Conservation (phyloP, 2,113 vertebrate species). For the Proterorhinus semilunaris region DNA sequence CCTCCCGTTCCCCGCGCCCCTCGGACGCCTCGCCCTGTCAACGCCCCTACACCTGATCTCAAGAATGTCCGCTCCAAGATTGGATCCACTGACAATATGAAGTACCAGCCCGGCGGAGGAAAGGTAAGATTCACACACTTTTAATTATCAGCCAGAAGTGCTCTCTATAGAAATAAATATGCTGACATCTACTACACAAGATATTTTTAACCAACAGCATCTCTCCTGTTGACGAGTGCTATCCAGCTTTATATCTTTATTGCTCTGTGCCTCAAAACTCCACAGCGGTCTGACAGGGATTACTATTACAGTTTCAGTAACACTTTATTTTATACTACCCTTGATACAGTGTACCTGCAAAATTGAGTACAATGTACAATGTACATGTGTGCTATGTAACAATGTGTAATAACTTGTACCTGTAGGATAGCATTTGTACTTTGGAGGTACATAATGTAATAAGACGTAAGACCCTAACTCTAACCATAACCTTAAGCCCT, state of each 20-base stretch:
- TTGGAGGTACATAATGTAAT: too few relatives aligned
- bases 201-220: neutral
- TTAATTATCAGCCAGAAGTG: neutral
- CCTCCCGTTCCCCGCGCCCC: conserved; percentile 65
- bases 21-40: conserved; percentile 58
- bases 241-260: neutral
- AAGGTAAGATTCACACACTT: conserved; percentile 78
- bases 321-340: too few relatives aligned
- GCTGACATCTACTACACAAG: neutral
- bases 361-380: too few relatives aligned
- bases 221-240: neutral
- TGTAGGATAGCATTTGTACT: too few relatives aligned
- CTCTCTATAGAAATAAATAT: conserved; percentile 5
- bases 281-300: neutral
- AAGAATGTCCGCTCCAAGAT: conserved; percentile 93
- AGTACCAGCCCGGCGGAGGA: conserved; percentile 93
- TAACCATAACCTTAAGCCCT: too few relatives aligned
- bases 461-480: too few relatives aligned
- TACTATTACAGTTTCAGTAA: neutral
- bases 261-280: conserved; percentile 1
- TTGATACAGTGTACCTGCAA: too few relatives aligned
- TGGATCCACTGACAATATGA: conserved; percentile 93
- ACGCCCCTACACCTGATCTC: conserved; percentile 82
- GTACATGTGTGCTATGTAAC: too few relatives aligned
- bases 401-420: too few relatives aligned